A percentile compares a stretch with the other conserved stretches of the same genome.
Evolutionary conservation across 2,888 invertebrate genomes (phyloP).

Genomic region (Leptinotarsa tumamoca): DNA sequence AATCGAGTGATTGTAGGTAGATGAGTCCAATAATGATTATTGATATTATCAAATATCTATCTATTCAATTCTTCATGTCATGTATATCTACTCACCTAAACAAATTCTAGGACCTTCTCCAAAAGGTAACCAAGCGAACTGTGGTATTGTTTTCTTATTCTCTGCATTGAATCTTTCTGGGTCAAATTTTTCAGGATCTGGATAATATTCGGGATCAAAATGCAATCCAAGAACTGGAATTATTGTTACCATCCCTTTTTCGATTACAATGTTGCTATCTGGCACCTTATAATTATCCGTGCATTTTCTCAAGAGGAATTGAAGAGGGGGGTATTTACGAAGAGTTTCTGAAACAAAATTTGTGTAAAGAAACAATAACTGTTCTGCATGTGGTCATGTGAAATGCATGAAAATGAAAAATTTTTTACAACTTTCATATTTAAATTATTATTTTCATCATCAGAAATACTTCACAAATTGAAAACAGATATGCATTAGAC

Average conservation of each 20-base stretch:
- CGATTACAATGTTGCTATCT: slow-evolving; percentile 47
- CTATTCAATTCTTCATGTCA: no score
- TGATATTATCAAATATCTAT: no score
- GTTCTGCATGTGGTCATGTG: no score
- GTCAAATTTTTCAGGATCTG: slow-evolving; percentile 51
- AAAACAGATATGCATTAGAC: no score
- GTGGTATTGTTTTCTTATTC: slow-evolving; percentile 39
- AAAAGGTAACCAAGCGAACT: slow-evolving; percentile 49
- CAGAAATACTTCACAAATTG: no score
- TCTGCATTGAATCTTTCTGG: slow-evolving; percentile 51
- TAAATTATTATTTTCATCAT: no score
- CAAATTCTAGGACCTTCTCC: slow-evolving; percentile 55
- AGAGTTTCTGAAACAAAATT: slow-evolving; percentile 42
- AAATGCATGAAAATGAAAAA: no score
- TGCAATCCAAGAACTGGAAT: slow-evolving; percentile 48
- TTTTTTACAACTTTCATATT: no score
- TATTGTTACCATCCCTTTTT: slow-evolving; percentile 49
- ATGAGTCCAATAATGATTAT: no score
- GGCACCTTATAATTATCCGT: slow-evolving; percentile 50
- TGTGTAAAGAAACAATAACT: not conserved
- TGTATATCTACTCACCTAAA: slow-evolving; percentile 44
- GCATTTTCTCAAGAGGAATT: slow-evolving; percentile 40
- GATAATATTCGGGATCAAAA: slow-evolving; percentile 51
- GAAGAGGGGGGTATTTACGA: slow-evolving; percentile 49
- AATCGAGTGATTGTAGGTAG: no score